Percentiles rank a stretch among this genome's conserved stretches.
Conservation (phyloP, 2,113 vertebrate species). For the Pleuronectes platessa region DNA sequence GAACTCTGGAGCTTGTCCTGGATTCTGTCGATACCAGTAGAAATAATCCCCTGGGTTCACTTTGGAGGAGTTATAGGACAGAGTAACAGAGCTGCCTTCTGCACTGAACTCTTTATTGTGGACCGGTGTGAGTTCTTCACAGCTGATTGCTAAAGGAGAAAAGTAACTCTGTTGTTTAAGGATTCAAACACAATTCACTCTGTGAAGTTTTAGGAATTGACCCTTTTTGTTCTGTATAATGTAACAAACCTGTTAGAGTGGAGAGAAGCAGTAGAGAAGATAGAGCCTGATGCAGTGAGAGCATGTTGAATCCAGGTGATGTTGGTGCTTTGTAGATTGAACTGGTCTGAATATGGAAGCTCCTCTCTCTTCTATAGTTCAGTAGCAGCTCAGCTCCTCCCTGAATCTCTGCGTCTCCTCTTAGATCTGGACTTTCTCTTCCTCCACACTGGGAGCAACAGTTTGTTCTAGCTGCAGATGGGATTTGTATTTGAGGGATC, state of each 20-base stretch:
- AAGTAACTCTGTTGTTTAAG: too few relatives aligned
- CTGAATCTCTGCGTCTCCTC: slow-evolving; percentile 11
- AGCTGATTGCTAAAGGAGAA: too few relatives aligned
- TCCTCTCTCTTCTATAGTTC: slow-evolving; percentile 24
- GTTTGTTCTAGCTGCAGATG: background rate
- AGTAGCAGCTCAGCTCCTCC: slow-evolving; percentile 33
- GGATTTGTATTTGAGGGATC: background rate
- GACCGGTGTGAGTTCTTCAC: too few relatives aligned
- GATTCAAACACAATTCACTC: too few relatives aligned
- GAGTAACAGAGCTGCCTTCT: background rate
- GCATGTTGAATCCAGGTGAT: slow-evolving; percentile 1
- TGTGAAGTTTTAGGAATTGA: too few relatives aligned
- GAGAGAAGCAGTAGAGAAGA: background rate
- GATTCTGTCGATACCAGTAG: too few relatives aligned
- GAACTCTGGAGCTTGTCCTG: background rate
- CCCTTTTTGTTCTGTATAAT: background rate
- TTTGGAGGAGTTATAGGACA: too few relatives aligned
- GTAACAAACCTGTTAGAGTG: background rate
- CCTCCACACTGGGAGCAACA: background rate
- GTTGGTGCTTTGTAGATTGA: slow-evolving; percentile 3
- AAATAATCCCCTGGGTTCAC: too few relatives aligned
- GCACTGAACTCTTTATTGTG: background rate
- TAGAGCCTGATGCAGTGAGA: background rate
- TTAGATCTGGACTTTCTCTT: background rate
- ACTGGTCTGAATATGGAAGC: slow-evolving; percentile 20